These are phyloP conservation scores for Bimastos eiseni DNA, from an alignment of 2,888 invertebrate species.

Conservation along the genomic window DNA sequence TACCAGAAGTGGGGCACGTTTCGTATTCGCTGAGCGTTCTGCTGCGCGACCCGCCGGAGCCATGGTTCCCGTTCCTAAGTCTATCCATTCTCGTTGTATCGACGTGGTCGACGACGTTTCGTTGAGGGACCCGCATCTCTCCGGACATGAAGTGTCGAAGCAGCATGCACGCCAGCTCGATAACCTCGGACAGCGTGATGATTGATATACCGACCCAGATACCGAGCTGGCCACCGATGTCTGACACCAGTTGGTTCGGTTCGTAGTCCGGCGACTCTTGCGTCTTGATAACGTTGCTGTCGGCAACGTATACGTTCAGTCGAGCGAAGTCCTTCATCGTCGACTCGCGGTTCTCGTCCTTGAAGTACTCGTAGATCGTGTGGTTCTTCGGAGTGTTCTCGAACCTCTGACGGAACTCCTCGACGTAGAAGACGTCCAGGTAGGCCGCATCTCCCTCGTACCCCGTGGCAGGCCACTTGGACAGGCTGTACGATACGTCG, in stretches of 20 bases:
- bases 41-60: background rate
- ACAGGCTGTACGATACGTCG: conserved; percentile 44
- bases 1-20: background rate
- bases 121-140: background rate
- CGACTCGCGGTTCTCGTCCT: conserved; percentile 36
- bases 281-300: conserved; percentile 45
- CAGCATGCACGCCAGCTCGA: conserved; percentile 38
- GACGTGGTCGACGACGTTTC: conserved; percentile 4
- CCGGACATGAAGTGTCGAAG: conserved; percentile 6
- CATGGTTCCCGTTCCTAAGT: background rate
- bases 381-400: conserved; percentile 34
- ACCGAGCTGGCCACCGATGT: conserved; percentile 46
- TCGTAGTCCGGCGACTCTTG: conserved; percentile 43
- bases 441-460: conserved; percentile 45
- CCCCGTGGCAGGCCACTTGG: conserved; percentile 45
- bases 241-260: conserved; percentile 43
- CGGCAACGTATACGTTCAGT: conserved; percentile 46
- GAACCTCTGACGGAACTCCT: conserved; percentile 40
- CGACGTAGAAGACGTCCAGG: conserved; percentile 43
- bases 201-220: conserved; percentile 46
- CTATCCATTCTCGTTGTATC: background rate
- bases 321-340: conserved; percentile 45
- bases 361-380: conserved; percentile 38
- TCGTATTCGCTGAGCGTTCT: background rate
- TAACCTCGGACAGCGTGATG: conserved; percentile 44